Evolutionary conservation across 1,140 invertebrate species (phyloP), one percentile per base, ranked within the genome.

Genomic region (Lerema accius): DNA sequence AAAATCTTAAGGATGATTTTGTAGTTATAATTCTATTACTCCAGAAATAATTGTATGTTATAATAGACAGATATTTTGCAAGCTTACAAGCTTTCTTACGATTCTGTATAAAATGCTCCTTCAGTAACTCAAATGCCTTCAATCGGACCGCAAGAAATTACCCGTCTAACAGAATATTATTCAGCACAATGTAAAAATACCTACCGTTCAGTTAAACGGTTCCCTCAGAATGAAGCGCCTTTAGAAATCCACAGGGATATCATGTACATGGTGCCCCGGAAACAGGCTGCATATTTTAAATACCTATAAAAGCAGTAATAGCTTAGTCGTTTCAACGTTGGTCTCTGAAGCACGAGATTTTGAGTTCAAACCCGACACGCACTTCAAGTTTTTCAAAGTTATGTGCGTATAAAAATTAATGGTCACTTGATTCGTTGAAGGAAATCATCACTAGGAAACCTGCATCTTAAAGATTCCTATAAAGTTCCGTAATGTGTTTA

Each of bases 211-310:
- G 53, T 45, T 56, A 56, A 56, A 56, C 53, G 53, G 10, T 45
- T 56, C 53, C 53, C 40, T 56, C 53, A 45, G 40, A 56, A 56
- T 56, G 53, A 56, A 40, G 42, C 56, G 68, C 65, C 61, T 63
- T 67, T 63, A 71, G 56, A 63, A 67, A 63, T 71, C 53, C 59
- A 45, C 55, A 67, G 51, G 56, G 53, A 56, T 56, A 45, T 45
- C 53, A 35, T 35, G 1, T 56, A 56, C 53, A 56, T 43, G 53
- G 23, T 43, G 53, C 2, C 19, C 40, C 2, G 5, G 16, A 17
- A 43, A 17, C 4, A 10, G 11, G 11, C 4, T 28, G 7, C 19
- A 15, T 49, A 32, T 49, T 32, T 26, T 49, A 6, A 14, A 11
- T 49, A 46, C 9, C 15, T 43, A 17, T 10, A 5, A 13, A n/a